Base-by-base conservation (phyloP, 1,140 invertebrate species). In the Stratiolaelaps scimitus region DNA sequence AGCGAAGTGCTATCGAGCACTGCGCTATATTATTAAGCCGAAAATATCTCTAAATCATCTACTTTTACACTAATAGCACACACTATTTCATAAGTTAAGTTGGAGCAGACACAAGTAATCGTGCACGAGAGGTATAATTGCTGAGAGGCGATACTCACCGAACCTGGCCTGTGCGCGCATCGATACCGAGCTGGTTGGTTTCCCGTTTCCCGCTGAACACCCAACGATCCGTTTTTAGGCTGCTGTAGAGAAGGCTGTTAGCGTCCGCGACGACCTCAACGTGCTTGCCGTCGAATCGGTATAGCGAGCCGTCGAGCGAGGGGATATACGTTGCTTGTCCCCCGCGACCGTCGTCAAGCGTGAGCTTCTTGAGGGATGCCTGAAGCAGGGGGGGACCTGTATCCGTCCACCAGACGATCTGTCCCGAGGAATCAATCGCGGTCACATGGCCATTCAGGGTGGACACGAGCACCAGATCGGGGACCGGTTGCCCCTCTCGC, bases 311-410 rank as follows among this genome's bases (percentile, higher is more conserved):
- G 74, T 84, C 86, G 7, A 97, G 76, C 0, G 92, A 92, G 40
- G 92, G 92, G 72, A 97, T 90, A 70, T 95, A 80, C 69, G 86
- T 81, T 43, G 91, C 83, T 78, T 82, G 86, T 73, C 90, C 83
- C 0, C 89, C 91, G 78, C 88, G 84, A 67, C 86, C 85, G 53
- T 83, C 87, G 17, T 94, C 76, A 87, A 92, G 69, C 64, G 77
- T 69, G 64, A 69, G 65, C 67, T 47, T 48, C 34, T 71, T 70
- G 1, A 65, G 67, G 17, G 70, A 72, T 48, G 68, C 56, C 4
- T 71, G 13, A 15, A 72, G 65, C 2, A 64, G 45, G 23, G 67
- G 64, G 13, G 64, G 2, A 43, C 64, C 60, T 26, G 69, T 65
- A 43, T 47, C 4, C 43, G 66, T 65, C 29, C 66, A 64, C 71